Base-by-base conservation (phyloP, 2,797 vertebrate genomes). In the Schizopygopsis malacanthus region DNA sequence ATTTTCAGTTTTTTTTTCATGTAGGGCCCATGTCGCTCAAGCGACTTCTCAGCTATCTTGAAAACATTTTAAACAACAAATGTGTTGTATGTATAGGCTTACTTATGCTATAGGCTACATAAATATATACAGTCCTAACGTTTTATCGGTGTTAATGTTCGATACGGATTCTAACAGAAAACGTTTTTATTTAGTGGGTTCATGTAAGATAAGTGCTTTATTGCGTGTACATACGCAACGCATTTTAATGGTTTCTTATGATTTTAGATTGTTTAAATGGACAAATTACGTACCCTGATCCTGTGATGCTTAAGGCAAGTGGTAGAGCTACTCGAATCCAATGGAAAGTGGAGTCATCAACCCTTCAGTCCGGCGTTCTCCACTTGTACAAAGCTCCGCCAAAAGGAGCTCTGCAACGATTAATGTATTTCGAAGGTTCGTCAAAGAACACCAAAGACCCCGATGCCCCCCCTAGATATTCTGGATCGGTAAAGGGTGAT, bases 221-320 rank as follows among this genome's bases (percentile, higher is more conserved):
- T 28, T 56, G 9, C 13, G 28, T 52, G 28, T 54, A 50, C 37
- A 33, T 16, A 67, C 52, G 37, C 18, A n/a, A 0, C 6, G 4
- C 47, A 25, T 54, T 82, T 82, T 16, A 59, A 25, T 73, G 47
- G 16, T 76, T 54, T 76, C 9, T 84, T 37, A 1, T 56, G 15
- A 3, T 63, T 71, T 47, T 25, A 89, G 88, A 70, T 37, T 73
- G 67, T 47, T 4, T 79, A 37, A 50, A 37, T 33, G 88, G 69
- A 2, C 84, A 89, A 73, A 67, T 4, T 5, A n/a, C 0, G 1
- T 5, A 81, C 9, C 2, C 0, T 1, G 3, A 0, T 0, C 0
- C 1, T 8, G 1, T 15, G 20, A 0, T n/a, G 0, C 0, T 43
- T 0, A 45, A 1, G 0, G 0, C 1, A 12, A 43, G 0, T 2